Evolutionary conservation across 1,140 invertebrate genomes (phyloP).

Genomic region (Onthophagus taurus): DNA sequence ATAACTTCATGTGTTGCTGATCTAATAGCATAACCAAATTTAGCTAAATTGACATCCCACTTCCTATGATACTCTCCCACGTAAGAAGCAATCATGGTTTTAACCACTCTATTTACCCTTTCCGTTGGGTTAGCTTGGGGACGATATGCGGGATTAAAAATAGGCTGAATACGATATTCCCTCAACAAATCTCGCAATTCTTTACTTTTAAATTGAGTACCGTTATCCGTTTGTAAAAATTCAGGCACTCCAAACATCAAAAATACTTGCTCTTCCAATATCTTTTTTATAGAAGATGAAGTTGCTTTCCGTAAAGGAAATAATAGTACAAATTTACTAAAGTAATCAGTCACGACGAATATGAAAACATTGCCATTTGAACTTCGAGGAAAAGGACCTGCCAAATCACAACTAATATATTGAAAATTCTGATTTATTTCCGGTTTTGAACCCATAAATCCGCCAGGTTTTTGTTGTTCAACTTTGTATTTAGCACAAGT

Average conservation of each 20-base stretch:
- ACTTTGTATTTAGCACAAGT: too few species aligned
- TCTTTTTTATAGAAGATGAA: constrained; percentile 6
- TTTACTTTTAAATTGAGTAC: constrained; percentile 18
- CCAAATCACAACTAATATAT: constrained; percentile 11
- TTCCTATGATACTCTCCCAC: constrained; percentile 22
- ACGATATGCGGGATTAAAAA: constrained; percentile 7
- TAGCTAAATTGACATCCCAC: constrained; percentile 23
- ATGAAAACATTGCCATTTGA: constrained; percentile 14
- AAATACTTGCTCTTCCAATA: constrained; percentile 15
- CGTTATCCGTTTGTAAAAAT: constrained; percentile 23
- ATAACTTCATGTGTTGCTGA: constrained; percentile 24
- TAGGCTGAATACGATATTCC: background rate
- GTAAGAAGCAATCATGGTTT: constrained; percentile 22
- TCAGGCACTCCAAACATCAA: constrained; percentile 20
- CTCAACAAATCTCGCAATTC: constrained; percentile 17
- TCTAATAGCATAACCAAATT: constrained; percentile 21
- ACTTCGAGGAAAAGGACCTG: constrained; percentile 14
- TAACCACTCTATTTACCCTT: constrained; percentile 23
- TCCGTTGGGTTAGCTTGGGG: constrained; percentile 5
- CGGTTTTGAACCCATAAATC: constrained; percentile 9
- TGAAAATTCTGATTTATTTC: constrained; percentile 16
- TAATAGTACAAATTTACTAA: constrained; percentile 17
- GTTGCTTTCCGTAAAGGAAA: constrained; percentile 13
- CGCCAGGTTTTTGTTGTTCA: too few species aligned
- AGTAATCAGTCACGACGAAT: constrained; percentile 14